Conservation (phyloP, 2,113 vertebrate genomes). For the Myanophis thanlyinensis region DNA sequence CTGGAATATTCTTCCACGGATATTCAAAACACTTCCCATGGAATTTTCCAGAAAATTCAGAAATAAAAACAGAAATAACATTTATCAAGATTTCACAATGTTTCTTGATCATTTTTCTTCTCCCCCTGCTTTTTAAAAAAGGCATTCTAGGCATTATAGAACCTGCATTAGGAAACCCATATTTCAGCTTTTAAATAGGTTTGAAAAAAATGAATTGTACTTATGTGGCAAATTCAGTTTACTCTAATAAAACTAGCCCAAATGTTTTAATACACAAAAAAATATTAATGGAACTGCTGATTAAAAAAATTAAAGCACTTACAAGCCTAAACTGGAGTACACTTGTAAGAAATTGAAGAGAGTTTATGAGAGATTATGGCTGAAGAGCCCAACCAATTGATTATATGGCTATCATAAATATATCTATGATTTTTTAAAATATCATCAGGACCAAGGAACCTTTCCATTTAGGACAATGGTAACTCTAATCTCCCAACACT, state of each 20-base stretch:
- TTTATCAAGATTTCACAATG: neutral
- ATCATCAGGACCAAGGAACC: neutral
- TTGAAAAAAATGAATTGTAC: neutral
- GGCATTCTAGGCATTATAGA: neutral
- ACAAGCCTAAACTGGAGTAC: neutral
- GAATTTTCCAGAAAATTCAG: neutral
- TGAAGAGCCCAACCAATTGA: neutral
- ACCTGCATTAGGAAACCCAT: neutral
- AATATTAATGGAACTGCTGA: neutral
- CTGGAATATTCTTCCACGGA: neutral
- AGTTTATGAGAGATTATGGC: neutral
- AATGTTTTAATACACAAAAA: neutral
- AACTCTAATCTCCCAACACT: no score
- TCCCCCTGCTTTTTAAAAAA: neutral
- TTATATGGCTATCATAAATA: neutral
- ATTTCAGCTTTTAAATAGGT: neutral
- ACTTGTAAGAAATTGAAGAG: neutral
- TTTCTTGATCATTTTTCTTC: neutral
- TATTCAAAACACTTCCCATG: neutral
- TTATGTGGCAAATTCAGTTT: neutral
- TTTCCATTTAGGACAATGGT: neutral
- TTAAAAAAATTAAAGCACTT: neutral
- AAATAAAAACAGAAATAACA: neutral
- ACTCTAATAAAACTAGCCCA: neutral
- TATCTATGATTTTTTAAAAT: neutral